Evolutionary conservation across 1,140 invertebrate genomes (phyloP).

Genomic region (Maconellicoccus hirsutus): DNA sequence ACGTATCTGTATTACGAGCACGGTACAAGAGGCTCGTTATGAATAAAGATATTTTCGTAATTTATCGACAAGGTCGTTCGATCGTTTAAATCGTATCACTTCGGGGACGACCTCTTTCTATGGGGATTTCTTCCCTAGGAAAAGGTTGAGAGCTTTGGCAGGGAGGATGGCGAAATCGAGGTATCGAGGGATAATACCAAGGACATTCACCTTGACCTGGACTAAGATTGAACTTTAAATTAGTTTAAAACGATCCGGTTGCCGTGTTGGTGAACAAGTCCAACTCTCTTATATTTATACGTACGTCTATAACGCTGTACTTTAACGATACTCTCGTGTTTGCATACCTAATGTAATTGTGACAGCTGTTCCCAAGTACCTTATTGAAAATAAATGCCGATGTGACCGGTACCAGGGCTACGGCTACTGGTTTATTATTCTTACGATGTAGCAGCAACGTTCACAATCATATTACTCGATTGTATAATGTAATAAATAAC

Average conservation of each 20-base stretch:
- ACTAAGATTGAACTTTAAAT: neutral
- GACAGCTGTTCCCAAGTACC: conserved; percentile 6
- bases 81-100: neutral
- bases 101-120: neutral
- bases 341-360: conserved; percentile 4
- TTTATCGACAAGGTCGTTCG: neutral
- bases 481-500: conserved; percentile 10
- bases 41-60: conserved; percentile 1
- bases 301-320: neutral
- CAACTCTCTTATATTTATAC: neutral
- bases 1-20: conserved; percentile 7
- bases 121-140: too few relatives aligned
- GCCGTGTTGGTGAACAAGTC: neutral
- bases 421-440: conserved; percentile 7
- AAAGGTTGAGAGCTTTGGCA: too few relatives aligned
- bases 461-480: conserved; percentile 5
- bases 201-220: conserved; percentile 2
- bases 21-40: neutral
- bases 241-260: conserved; percentile 3
- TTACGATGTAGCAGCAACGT: neutral
- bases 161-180: too few relatives aligned
- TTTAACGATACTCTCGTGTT: conserved; percentile 4
- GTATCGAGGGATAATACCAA: neutral
- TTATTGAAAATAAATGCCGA: conserved; percentile 5
- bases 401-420: neutral